Evolutionary conservation across 2,888 invertebrate genomes (phyloP).

Genomic region (Philhelius pedissequus): DNA sequence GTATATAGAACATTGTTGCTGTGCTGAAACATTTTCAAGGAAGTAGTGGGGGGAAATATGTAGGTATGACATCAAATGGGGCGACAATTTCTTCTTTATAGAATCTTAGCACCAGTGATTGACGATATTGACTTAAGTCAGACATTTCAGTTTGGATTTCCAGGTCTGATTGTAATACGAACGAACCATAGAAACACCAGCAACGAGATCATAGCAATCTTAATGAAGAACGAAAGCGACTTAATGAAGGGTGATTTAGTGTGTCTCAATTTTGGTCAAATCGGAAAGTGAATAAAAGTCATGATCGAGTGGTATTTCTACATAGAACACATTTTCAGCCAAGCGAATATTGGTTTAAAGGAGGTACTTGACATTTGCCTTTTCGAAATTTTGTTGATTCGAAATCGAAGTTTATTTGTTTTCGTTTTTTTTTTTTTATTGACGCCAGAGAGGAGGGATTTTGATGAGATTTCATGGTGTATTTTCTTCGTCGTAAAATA

Average conservation of each 20-base stretch:
- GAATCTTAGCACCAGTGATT: slow-evolving; percentile 37
- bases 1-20: slow-evolving; percentile 19
- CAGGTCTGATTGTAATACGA: slow-evolving; percentile 36
- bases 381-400: neutral
- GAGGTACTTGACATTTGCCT: neutral
- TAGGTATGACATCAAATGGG: neutral
- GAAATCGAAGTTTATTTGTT: neutral
- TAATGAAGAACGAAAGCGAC: slow-evolving; percentile 47
- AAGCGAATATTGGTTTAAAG: neutral
- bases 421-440: neutral
- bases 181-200: no score
- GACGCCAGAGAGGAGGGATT: neutral
- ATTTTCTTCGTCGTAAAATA: no score
- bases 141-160: slow-evolving; percentile 53
- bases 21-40: neutral
- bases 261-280: slow-evolving; percentile 23
- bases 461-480: no score
- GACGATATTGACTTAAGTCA: slow-evolving; percentile 45
- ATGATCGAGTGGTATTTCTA: neutral
- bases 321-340: neutral
- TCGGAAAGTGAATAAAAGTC: slow-evolving; percentile 12
- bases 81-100: slow-evolving; percentile 31
- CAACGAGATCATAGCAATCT: slow-evolving; percentile 32
- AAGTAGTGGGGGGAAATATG: neutral
- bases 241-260: slow-evolving; percentile 41